Evolutionary conservation across 2,797 vertebrate species (phyloP), one percentile per base, ranked within the genome.

Genomic region (Karalla daura): DNA sequence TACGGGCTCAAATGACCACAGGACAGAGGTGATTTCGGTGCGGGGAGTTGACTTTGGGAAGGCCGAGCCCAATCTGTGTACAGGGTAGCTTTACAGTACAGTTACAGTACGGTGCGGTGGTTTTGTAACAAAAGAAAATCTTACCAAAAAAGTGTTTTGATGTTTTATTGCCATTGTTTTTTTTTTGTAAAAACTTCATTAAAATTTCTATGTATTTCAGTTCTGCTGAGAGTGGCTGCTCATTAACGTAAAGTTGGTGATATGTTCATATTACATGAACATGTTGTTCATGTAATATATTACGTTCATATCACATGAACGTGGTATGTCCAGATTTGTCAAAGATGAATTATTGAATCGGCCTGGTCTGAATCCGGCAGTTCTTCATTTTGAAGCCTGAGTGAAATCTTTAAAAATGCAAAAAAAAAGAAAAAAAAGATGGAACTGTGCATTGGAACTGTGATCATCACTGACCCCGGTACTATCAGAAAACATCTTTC

Each of bases 131-230:
- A 93, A 93, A 91, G 65, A 80, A 92, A 90, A 93, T 87, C 71
- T 45, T 64, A 82, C 80, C 77, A 85, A 92, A 91, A 95, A 95
- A 89, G 89, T 94, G 90, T 96, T 95, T 92, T 91, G 87, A 94
- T 93, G 95, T 96, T 95, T 96, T 94, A 91, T 96, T 90, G 93
- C 91, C 91, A 93, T 96, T 95, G 94, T 96, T 96, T 95, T 90
- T 96, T 96, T 95, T 90, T 92, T 91, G 93, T 95, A 96, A 95
- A 89, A 89, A 93, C 91, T 86, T 94, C 93, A 98, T 96, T 96
- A 98, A 97, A 96, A 88, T 97, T 98, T 99, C 62, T 97, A 95
- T 94, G 95, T 97, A 96, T 94, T 96, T 96, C 90, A 92, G 35
- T 51, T 66, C 6, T 47, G 20, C 37, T 36, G 33, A 27, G 45